Conservation (phyloP, 2,888 invertebrate genomes). For the Mythimna impura region DNA sequence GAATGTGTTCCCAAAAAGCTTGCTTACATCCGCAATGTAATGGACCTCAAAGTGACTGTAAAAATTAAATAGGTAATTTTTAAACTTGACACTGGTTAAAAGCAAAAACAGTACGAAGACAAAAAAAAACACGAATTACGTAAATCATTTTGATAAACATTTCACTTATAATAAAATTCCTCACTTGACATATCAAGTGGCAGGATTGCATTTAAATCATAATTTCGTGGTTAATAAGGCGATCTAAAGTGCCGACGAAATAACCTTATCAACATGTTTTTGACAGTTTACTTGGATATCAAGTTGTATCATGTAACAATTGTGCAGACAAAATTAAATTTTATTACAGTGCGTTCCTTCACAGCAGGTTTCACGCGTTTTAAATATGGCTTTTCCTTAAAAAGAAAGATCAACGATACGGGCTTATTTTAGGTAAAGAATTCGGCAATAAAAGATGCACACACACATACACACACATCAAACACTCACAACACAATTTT, state of each 20-base stretch:
- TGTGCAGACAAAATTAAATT: slow-evolving; percentile 14
- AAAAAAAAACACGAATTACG: not conserved
- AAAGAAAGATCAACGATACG: not conserved
- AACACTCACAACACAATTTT: no score
- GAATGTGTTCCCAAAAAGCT: no score
- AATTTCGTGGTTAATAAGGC: slow-evolving; percentile 22
- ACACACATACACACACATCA: no score
- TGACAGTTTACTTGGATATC: slow-evolving; percentile 38
- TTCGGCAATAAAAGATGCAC: slow-evolving; percentile 14
- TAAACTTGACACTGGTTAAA: no score
- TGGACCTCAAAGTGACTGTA: no score
- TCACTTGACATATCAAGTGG: slow-evolving; percentile 6
- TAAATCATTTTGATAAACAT: slow-evolving; percentile 13
- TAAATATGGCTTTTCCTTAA: slow-evolving; percentile 27
- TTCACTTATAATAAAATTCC: slow-evolving; percentile 20
- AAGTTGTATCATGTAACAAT: slow-evolving; percentile 31
- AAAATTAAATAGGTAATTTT: no score
- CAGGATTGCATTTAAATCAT: slow-evolving; percentile 24
- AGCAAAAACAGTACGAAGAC: no score
- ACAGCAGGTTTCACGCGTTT: slow-evolving; percentile 1
- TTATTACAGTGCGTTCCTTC: slow-evolving; percentile 11
- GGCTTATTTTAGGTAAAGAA: slow-evolving; percentile 1
- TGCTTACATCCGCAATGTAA: no score
- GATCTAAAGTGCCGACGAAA: slow-evolving; percentile 47
- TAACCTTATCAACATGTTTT: slow-evolving; percentile 55